A percentile compares a stretch with the other conserved stretches of the same genome.
These are phyloP conservation scores for Chionis minor DNA, from an alignment of 2,113 vertebrate genomes.

Conservation along the genomic window DNA sequence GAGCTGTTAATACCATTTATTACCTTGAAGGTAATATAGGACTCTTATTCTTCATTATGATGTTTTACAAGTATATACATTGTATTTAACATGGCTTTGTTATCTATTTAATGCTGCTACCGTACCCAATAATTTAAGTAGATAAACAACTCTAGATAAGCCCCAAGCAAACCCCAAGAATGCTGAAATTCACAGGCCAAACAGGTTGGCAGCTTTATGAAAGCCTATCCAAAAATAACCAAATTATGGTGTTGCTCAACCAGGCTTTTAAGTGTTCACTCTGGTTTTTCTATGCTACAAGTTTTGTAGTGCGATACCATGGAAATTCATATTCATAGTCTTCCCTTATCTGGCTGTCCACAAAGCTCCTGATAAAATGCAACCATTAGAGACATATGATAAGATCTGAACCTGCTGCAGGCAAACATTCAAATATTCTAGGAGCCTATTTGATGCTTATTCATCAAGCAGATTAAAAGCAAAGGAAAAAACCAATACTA, in stretches of 20 bases:
- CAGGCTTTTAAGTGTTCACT: not conserved
- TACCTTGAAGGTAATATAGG: not conserved
- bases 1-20: not conserved
- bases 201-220: not conserved
- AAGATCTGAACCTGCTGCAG: not conserved
- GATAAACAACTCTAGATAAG: not conserved
- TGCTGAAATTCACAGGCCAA: not conserved
- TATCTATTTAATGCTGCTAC: not conserved
- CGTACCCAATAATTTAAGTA: not conserved
- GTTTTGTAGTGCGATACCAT: not conserved
- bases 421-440: not conserved
- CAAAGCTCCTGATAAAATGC: not conserved
- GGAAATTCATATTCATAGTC: not conserved
- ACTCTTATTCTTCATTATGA: not conserved
- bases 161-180: not conserved
- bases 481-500: not conserved
- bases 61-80: not conserved
- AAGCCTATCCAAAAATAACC: not conserved
- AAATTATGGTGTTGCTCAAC: not conserved
- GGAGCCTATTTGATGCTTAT: not conserved
- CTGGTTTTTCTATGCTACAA: rapidly evolving
- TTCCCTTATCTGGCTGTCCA: not conserved
- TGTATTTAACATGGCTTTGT: not conserved
- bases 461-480: not conserved
- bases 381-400: not conserved